These are phyloP conservation scores for Arrhamphus sclerolepis DNA, from an alignment of 2,797 vertebrate genomes.

Conservation along the genomic window DNA sequence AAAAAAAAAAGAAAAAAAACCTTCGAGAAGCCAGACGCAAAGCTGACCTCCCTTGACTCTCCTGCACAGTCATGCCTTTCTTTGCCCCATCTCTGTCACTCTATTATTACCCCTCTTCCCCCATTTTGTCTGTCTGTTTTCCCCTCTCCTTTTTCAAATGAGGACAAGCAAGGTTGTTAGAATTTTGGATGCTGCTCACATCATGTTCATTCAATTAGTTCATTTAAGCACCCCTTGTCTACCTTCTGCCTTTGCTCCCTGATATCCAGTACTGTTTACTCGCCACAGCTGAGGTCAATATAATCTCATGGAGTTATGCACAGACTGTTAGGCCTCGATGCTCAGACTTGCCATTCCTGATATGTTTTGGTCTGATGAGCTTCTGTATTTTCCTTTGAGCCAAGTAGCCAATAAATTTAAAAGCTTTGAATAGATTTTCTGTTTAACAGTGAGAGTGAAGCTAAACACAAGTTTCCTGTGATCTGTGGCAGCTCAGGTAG, in stretches of 20 bases:
- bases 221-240: slow-evolving; percentile 43
- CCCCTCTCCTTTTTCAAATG: slow-evolving; percentile 31
- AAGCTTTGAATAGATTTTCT: background rate
- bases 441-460: background rate
- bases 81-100: slow-evolving; percentile 6
- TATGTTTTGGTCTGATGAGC: slow-evolving; percentile 22
- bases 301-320: slow-evolving; percentile 65
- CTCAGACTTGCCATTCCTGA: slow-evolving; percentile 39
- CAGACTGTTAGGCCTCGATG: slow-evolving; percentile 41
- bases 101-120: slow-evolving; percentile 14
- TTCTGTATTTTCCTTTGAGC: slow-evolving; percentile 1
- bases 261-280: slow-evolving; percentile 55
- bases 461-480: slow-evolving; percentile 9
- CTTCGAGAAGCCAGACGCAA: slow-evolving; percentile 19
- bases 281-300: slow-evolving; percentile 60
- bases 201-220: slow-evolving; percentile 71
- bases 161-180: slow-evolving; percentile 67
- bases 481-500: slow-evolving; percentile 9
- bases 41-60: slow-evolving; percentile 35
- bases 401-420: slow-evolving; percentile 14
- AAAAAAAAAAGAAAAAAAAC: slow-evolving; percentile 30
- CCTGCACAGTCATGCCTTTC: slow-evolving; percentile 10
- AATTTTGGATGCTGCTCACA: slow-evolving; percentile 61
- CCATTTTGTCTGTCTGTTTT: slow-evolving; percentile 11
- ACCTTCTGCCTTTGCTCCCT: slow-evolving; percentile 12